These are phyloP conservation scores for Cassiopea xamachana DNA, from an alignment of 30 jellyfish, hydroid and myxozoan species.

Conservation along the genomic window DNA sequence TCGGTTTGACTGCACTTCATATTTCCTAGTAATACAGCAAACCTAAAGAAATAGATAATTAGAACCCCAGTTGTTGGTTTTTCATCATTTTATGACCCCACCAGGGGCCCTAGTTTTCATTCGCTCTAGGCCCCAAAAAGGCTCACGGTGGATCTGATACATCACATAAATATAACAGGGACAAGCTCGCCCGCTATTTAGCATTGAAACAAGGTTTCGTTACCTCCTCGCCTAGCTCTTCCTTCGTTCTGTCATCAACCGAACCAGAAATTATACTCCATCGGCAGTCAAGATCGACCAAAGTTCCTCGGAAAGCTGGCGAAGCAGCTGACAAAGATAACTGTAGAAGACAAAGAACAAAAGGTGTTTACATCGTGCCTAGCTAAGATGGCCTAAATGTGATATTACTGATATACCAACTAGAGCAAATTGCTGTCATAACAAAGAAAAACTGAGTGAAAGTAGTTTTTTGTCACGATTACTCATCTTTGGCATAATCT, in stretches of 20 bases:
- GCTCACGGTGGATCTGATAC: too few species aligned
- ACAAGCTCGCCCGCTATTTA: too few species aligned
- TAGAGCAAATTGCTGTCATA: background rate
- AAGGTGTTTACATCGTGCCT: background rate
- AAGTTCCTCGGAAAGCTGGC: constrained; percentile 95
- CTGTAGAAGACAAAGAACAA: constrained; percentile 25
- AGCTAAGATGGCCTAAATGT: background rate
- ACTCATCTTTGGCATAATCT: background rate
- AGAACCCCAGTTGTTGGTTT: too few species aligned
- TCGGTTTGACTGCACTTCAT: too few species aligned
- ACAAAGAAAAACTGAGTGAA: background rate
- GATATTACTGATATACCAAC: background rate
- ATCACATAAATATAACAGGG: too few species aligned
- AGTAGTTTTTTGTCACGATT: background rate
- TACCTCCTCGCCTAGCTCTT: constrained; percentile 92
- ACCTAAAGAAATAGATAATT: too few species aligned
- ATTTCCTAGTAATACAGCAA: too few species aligned
- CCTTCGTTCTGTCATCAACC: constrained; percentile 97
- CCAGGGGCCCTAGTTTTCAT: too few species aligned
- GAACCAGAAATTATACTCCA: constrained; percentile 98
- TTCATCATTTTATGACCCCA: too few species aligned
- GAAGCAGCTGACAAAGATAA: constrained; percentile 98
- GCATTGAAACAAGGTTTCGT: background rate
- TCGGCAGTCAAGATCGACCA: constrained; percentile 96
- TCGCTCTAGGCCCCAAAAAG: too few species aligned